Evolutionary conservation across 1,140 invertebrate species (phyloP), one percentile per base, ranked within the genome.

Genomic region (Drosophila leontia): DNA sequence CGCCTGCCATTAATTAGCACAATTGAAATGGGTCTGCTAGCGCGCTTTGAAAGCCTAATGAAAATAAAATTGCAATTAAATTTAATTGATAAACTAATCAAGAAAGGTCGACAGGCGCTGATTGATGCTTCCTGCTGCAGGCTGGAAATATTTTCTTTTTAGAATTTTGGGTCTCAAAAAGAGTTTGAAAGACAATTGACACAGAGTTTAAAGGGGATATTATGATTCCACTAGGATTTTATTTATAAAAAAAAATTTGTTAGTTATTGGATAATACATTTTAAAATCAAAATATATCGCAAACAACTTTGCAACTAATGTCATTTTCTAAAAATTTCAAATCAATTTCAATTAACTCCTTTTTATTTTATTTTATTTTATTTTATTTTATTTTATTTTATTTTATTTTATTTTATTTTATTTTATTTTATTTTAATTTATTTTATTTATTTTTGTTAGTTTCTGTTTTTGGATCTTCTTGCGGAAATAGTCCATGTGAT

Each of bases 401-500:
- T n/a, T n/a, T n/a, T n/a, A n/a, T n/a, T n/a, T n/a, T n/a, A n/a
- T n/a, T n/a, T n/a, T n/a, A n/a, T n/a, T n/a, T n/a, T n/a, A n/a
- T n/a, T n/a, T 19, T 19, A 19, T 19, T 19, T 19, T 19, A 19
- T 19, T 19, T 19, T 19, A 19, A 19, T 19, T 19, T 19, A 19
- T 19, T 19, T 19, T 19, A 19, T 19, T 19, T 19, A 19, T 19
- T 19, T 19, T 19, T 19, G 19, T 19, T 19, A 19, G 19, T 19
- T 19, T 19, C 19, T 19, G 19, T 19, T 19, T 19, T 19, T 19
- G 19, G 19, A 99, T 99, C 94, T 98, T 96, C 39, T 95, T 94
- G 50, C 99, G 94, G 91, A 99, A 98, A 87, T 98, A 98, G 0
- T 97, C 97, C 98, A 99, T 99, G 92, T 99, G 93, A 35, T 97